Evolutionary conservation across 2,113 vertebrate genomes (phyloP).

Genomic region (Hypocryptadius cinnamomeus): DNA sequence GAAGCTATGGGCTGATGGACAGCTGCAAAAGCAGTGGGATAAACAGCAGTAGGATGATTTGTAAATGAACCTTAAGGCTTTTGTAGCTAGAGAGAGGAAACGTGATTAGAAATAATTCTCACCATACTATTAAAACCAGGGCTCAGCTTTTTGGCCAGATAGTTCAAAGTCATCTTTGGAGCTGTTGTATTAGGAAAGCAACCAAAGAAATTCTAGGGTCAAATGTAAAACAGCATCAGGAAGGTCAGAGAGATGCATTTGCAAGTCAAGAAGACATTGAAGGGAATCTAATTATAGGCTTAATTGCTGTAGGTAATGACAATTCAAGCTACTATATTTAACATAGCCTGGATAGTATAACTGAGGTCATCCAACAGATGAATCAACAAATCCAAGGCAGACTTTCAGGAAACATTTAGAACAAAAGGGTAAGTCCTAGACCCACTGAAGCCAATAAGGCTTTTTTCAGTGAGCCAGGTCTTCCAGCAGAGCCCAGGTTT

Average conservation of each 20-base stretch:
- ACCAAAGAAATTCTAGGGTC: not conserved
- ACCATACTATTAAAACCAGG: not conserved
- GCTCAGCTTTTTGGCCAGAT: not conserved
- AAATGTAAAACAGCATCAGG: slow-evolving; percentile 18
- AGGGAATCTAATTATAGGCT: slow-evolving; percentile 52
- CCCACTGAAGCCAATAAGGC: not conserved
- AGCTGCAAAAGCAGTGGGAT: not conserved
- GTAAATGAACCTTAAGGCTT: not conserved
- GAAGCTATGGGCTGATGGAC: not conserved
- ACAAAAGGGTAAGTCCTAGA: not conserved
- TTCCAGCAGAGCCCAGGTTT: not conserved
- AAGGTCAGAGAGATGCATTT: slow-evolving; percentile 27
- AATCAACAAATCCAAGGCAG: slow-evolving; percentile 16
- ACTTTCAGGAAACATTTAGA: not conserved
- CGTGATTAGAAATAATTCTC: slow-evolving; percentile 11
- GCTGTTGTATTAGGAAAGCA: not conserved
- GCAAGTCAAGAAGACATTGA: slow-evolving; percentile 47
- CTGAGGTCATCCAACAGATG: not conserved
- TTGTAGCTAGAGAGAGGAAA: slow-evolving; percentile 10
- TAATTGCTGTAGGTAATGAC: slow-evolving; percentile 28
- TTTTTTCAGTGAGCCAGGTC: not conserved
- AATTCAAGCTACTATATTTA: slow-evolving; percentile 48
- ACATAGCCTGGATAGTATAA: slow-evolving; percentile 1
- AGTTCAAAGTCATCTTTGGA: not conserved
- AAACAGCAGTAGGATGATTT: not conserved